These are phyloP conservation scores for Vultur gryphus DNA, from an alignment of 2,797 vertebrate species.

Conservation along the genomic window DNA sequence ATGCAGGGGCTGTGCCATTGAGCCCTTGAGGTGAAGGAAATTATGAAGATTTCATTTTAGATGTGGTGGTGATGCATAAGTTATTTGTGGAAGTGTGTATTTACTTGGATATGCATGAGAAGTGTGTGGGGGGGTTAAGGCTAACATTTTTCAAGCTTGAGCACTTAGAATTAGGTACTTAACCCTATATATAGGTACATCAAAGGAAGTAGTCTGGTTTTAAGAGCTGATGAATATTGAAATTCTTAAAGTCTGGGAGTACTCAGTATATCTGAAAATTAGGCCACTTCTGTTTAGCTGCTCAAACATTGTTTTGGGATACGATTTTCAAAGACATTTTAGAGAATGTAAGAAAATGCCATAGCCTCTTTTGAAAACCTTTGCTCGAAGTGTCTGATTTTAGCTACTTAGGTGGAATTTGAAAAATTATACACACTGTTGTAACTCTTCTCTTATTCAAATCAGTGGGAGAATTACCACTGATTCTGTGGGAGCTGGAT, in stretches of 20 bases:
- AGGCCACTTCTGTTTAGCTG: not conserved
- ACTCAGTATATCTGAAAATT: not conserved
- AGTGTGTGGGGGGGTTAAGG: not conserved
- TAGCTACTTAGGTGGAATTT: not conserved
- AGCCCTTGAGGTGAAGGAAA: conserved; percentile 19
- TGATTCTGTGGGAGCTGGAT: not conserved
- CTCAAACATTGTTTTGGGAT: not conserved
- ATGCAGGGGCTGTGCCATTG: not conserved
- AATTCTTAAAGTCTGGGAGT: not conserved
- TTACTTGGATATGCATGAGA: not conserved
- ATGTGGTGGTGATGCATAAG: not conserved
- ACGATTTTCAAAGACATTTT: not conserved
- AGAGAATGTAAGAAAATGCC: not conserved
- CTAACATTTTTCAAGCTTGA: not conserved
- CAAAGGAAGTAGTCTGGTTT: not conserved
- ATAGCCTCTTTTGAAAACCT: not conserved
- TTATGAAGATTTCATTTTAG: not conserved
- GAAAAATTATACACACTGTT: not conserved
- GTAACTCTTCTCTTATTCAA: not conserved
- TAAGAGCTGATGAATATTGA: not conserved
- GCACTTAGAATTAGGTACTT: not conserved
- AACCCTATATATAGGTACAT: not conserved
- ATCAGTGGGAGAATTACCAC: not conserved
- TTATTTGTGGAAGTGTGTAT: not conserved
- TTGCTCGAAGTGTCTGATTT: not conserved